Conservation (phyloP, 2,888 invertebrate genomes). For the Lordiphosa fenestrarum region DNA sequence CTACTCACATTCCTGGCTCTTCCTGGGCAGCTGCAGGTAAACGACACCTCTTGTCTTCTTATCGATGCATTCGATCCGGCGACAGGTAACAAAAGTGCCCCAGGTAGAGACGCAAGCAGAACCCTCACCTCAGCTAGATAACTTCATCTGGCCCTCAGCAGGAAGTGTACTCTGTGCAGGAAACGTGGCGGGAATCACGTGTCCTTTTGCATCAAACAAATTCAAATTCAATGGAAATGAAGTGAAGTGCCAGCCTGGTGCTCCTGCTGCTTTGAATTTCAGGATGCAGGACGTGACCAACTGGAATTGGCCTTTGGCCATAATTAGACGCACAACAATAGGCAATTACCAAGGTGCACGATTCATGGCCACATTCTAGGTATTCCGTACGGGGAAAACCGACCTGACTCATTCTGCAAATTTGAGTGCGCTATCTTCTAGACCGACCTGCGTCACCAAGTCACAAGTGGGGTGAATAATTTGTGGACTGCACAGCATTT, state of each 20-base stretch:
- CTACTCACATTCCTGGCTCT: not conserved
- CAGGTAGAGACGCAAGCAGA: slow-evolving; percentile 19
- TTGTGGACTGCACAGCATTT: too few relatives aligned
- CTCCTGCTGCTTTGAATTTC: not conserved
- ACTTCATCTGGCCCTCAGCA: slow-evolving; percentile 36
- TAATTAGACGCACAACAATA: slow-evolving; percentile 23
- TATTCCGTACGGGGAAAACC: not conserved
- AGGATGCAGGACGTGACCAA: slow-evolving; percentile 24
- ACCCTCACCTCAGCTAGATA: slow-evolving; percentile 13
- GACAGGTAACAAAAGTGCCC: slow-evolving; percentile 61
- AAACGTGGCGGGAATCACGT: slow-evolving; percentile 5
- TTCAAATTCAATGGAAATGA: slow-evolving; percentile 9
- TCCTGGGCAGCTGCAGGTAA: slow-evolving; percentile 50
- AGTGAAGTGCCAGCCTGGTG: slow-evolving; percentile 3
- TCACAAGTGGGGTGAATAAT: too few relatives aligned
- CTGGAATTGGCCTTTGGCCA: slow-evolving; percentile 30
- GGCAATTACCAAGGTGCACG: not conserved
- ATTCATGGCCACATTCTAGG: not conserved
- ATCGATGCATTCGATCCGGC: slow-evolving; percentile 63
- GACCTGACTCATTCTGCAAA: slow-evolving; percentile 1
- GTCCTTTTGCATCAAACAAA: slow-evolving; percentile 2
- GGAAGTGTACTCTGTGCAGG: slow-evolving; percentile 33
- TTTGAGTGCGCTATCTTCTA: too few relatives aligned
- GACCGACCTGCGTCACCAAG: too few relatives aligned
- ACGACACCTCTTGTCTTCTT: slow-evolving; percentile 50